Evolutionary conservation across 1,140 invertebrate species (phyloP).

Genomic region (Eurosta solidaginis): DNA sequence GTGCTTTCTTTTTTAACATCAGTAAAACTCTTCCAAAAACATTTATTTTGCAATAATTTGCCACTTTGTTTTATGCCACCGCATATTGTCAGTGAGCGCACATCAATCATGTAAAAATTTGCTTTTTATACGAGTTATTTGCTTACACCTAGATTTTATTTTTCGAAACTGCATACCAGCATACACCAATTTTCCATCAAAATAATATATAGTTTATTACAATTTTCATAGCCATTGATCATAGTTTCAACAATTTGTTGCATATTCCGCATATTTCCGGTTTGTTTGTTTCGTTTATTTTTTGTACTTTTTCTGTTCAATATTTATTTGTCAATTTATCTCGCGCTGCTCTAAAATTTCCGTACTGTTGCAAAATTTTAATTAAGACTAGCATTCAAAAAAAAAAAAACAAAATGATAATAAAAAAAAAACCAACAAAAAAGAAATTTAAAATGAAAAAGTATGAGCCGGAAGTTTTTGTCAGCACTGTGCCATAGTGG

Average conservation of each 20-base stretch:
- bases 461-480: too few species aligned
- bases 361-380: background rate
- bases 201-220: background rate
- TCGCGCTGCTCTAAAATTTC: too few species aligned
- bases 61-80: background rate
- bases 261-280: background rate
- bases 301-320: background rate
- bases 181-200: background rate
- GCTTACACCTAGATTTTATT: background rate
- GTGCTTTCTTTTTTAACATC: background rate
- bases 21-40: background rate
- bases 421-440: too few species aligned
- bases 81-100: background rate
- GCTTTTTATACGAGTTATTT: background rate
- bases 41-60: background rate
- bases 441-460: too few species aligned
- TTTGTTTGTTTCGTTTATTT: background rate
- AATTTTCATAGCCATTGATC: background rate
- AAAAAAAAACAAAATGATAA: too few species aligned
- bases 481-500: too few species aligned
- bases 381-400: conserved; percentile 2
- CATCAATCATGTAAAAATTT: background rate
- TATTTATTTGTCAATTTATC: too few species aligned
- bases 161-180: background rate
- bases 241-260: background rate